phyloP scores from a whole-genome alignment of 2,888 invertebrate species.

The Dolomedes plantarius region DNA sequence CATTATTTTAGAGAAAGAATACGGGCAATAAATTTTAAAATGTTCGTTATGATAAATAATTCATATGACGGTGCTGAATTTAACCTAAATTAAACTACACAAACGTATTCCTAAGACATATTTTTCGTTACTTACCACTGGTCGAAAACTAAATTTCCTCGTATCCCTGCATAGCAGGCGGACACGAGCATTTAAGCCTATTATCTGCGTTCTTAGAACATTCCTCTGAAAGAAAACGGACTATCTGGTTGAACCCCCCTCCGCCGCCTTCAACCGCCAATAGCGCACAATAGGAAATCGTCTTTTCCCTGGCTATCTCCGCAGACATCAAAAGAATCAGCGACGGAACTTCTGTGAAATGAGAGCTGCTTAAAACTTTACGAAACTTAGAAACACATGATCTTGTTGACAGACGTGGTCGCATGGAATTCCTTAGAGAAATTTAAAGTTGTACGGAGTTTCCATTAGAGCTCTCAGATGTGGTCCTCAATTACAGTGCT shows the following conservation, averaged over 20 bases:
- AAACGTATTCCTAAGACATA: too few relatives aligned
- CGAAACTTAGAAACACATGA: slow-evolving; percentile 40
- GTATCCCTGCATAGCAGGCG: not conserved
- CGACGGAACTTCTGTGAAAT: too few relatives aligned
- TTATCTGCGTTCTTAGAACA: not conserved
- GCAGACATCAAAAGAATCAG: slow-evolving; percentile 56
- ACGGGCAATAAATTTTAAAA: too few relatives aligned
- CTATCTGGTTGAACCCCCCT: not conserved
- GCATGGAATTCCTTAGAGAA: slow-evolving; percentile 37
- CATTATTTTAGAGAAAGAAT: too few relatives aligned
- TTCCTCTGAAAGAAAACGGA: not conserved
- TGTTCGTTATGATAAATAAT: too few relatives aligned
- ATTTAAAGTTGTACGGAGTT: slow-evolving; percentile 45
- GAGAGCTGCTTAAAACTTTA: slow-evolving; percentile 26
- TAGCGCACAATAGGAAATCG: slow-evolving; percentile 27
- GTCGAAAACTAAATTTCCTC: too few relatives aligned
- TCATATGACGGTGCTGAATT: too few relatives aligned
- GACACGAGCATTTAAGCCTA: not conserved
- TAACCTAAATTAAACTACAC: too few relatives aligned
- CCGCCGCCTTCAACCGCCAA: not conserved
- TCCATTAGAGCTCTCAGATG: slow-evolving; percentile 44
- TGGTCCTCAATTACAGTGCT: slow-evolving; percentile 31
- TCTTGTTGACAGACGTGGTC: slow-evolving; percentile 35
- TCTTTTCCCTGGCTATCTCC: slow-evolving; percentile 47
- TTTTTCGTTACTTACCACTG: too few relatives aligned